Evolutionary conservation across 2,888 invertebrate species (phyloP).

Genomic region (Falcaria lacertinaria): DNA sequence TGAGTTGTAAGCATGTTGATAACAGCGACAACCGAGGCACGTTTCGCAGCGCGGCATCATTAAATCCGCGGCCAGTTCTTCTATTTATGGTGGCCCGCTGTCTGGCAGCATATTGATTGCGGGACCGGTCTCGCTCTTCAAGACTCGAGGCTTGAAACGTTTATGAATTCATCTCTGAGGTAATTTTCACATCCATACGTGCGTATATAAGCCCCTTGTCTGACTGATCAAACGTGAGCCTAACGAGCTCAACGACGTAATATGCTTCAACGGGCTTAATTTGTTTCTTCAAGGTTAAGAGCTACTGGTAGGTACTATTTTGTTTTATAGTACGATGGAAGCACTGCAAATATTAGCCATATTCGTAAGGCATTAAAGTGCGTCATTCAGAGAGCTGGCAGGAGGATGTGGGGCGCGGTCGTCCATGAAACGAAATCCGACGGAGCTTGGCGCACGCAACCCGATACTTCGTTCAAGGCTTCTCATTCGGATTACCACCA

Average conservation of each 20-base stretch:
- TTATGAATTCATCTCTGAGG: slow-evolving; percentile 43
- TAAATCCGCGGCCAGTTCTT: slow-evolving; percentile 55
- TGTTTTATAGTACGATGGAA: slow-evolving; percentile 2
- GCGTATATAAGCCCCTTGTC: slow-evolving; percentile 24
- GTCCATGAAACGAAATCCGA: slow-evolving; percentile 59
- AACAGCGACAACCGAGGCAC: slow-evolving; percentile 48
- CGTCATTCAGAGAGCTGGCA: slow-evolving; percentile 28
- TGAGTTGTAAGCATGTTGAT: slow-evolving; percentile 56
- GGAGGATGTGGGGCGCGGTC: slow-evolving; percentile 53
- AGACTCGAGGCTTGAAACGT: slow-evolving; percentile 28
- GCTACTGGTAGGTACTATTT: background rate
- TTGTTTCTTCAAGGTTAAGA: slow-evolving; percentile 10
- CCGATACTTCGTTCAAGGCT: slow-evolving; percentile 66
- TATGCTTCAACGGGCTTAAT: slow-evolving; percentile 39
- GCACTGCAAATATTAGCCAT: slow-evolving; percentile 6
- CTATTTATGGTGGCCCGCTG: slow-evolving; percentile 67
- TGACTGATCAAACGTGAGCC: slow-evolving; percentile 36
- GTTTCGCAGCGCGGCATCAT: slow-evolving; percentile 56
- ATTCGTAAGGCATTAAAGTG: slow-evolving; percentile 20
- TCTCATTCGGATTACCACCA: slow-evolving; percentile 64
- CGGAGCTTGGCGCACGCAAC: slow-evolving; percentile 37
- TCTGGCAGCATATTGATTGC: slow-evolving; percentile 66
- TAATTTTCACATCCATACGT: slow-evolving; percentile 47
- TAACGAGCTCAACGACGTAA: slow-evolving; percentile 50
- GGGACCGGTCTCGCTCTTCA: slow-evolving; percentile 40